Conservation (phyloP, 2,888 invertebrate species). For the Heliconius ethilla region DNA sequence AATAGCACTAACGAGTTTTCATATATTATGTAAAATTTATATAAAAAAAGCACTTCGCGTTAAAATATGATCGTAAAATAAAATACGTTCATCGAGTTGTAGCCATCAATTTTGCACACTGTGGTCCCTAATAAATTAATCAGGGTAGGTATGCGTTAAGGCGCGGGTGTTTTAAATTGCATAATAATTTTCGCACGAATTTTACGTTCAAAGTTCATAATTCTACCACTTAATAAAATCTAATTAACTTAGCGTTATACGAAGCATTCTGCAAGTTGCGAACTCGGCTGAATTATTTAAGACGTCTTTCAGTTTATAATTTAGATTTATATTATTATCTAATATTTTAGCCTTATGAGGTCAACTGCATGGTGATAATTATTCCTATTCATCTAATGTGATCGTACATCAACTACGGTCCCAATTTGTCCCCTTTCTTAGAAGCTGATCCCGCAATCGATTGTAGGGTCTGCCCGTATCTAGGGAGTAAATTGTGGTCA, state of each 20-base stretch:
- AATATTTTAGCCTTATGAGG: neutral
- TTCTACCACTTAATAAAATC: constrained; percentile 53
- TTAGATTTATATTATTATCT: neutral
- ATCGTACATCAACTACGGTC: constrained; percentile 27
- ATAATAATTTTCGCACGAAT: constrained; percentile 66
- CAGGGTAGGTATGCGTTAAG: constrained; percentile 64
- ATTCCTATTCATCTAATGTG: constrained; percentile 3
- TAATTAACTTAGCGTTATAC: constrained; percentile 37
- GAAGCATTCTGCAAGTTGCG: constrained; percentile 18
- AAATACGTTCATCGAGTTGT: constrained; percentile 44
- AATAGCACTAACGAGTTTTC: constrained; percentile 39
- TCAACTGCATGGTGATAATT: neutral
- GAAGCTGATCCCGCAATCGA: constrained; percentile 38
- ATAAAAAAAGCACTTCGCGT: constrained; percentile 31
- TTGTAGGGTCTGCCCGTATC: constrained; percentile 36
- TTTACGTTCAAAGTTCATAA: constrained; percentile 57
- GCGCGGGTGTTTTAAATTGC: constrained; percentile 66
- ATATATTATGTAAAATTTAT: constrained; percentile 37
- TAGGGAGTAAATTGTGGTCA: constrained; percentile 36
- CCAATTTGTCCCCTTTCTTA: constrained; percentile 37
- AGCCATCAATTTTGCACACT: constrained; percentile 61
- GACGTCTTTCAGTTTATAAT: constrained; percentile 9
- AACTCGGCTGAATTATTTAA: constrained; percentile 17
- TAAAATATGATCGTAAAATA: constrained; percentile 45
- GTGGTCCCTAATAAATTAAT: constrained; percentile 72